Evolutionary conservation across 2,113 vertebrate genomes (phyloP).

Genomic region (Chiloscyllium plagiosum): DNA sequence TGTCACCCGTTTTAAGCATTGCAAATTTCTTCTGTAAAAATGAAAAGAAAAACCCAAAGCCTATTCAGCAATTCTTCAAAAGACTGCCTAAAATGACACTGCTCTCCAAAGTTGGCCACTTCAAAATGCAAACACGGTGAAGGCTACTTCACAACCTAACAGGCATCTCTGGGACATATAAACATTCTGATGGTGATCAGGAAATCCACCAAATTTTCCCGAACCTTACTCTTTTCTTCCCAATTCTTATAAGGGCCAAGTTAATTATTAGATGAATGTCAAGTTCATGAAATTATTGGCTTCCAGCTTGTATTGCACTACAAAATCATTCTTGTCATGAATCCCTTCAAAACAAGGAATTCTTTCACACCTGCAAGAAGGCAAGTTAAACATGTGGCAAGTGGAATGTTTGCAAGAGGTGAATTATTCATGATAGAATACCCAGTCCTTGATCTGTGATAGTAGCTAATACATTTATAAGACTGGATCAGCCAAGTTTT

Average conservation of each 20-base stretch:
- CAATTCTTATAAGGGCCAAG: background rate
- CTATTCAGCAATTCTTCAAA: background rate
- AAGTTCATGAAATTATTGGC: background rate
- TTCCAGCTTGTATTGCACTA: background rate
- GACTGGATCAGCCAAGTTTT: background rate
- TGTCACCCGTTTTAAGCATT: background rate
- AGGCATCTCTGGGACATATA: background rate
- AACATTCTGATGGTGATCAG: background rate
- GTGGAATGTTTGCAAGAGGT: background rate
- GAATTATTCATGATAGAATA: background rate
- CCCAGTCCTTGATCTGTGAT: background rate
- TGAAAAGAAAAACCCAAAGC: background rate
- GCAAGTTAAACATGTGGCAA: background rate
- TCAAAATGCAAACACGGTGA: background rate
- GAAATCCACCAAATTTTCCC: background rate
- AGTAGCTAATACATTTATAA: background rate
- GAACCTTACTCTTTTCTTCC: background rate
- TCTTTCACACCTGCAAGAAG: background rate
- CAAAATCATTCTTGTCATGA: background rate
- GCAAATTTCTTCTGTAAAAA: background rate
- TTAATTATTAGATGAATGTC: background rate
- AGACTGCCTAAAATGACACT: background rate
- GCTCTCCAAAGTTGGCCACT: background rate
- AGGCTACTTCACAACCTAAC: background rate
- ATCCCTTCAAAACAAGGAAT: background rate